Evolutionary conservation across 2,113 vertebrate genomes (phyloP).

Genomic region (Hemicordylus capensis): DNA sequence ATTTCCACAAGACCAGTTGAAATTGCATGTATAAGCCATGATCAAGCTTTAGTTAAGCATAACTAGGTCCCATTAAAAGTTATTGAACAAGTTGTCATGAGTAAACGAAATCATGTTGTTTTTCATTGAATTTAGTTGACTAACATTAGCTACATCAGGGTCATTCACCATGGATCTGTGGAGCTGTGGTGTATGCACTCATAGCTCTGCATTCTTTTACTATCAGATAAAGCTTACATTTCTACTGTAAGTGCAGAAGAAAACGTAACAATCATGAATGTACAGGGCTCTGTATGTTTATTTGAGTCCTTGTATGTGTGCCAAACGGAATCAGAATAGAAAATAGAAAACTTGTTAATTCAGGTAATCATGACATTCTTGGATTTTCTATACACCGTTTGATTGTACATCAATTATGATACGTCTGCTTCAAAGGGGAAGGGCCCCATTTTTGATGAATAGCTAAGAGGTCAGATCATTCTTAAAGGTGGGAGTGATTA

Average conservation of each 20-base stretch:
- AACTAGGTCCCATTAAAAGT: no score
- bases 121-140: background rate
- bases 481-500: constrained; percentile 90
- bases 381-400: constrained; percentile 33
- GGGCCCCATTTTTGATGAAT: constrained; percentile 82
- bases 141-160: background rate
- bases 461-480: constrained; percentile 85
- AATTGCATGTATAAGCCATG: no score
- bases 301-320: background rate
- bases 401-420: constrained; percentile 60
- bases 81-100: no score
- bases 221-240: background rate
- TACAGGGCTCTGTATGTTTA: background rate
- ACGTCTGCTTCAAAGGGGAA: constrained; percentile 70
- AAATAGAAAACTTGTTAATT: constrained; percentile 48
- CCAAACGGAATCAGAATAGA: background rate
- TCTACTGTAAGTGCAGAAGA: background rate
- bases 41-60: no score
- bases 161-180: background rate
- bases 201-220: background rate
- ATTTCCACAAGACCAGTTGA: no score
- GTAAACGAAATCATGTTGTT: background rate
- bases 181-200: background rate
- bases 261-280: background rate
- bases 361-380: constrained; percentile 30